These are phyloP conservation scores for Chionodraco myersi DNA, from an alignment of 2,113 vertebrate genomes.

Conservation along the genomic window DNA sequence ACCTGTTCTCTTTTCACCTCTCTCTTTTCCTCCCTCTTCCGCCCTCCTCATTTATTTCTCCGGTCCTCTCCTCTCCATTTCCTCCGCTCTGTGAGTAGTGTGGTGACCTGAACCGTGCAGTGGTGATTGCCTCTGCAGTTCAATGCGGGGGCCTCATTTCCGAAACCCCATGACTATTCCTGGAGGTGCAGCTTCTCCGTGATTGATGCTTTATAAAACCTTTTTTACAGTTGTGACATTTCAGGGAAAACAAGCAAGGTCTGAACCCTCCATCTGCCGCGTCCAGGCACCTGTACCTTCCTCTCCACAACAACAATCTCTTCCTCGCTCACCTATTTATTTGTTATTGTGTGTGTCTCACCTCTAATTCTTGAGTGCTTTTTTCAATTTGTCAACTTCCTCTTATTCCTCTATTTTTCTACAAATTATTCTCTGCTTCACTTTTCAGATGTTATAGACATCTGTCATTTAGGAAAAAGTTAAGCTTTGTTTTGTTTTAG, in stretches of 20 bases:
- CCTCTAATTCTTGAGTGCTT: slow-evolving; percentile 10
- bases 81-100: slow-evolving; percentile 48
- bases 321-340: slow-evolving; percentile 41
- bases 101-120: slow-evolving; percentile 71
- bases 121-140: slow-evolving; percentile 78
- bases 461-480: not conserved
- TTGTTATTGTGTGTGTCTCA: not conserved
- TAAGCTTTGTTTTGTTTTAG: not conserved
- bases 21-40: not conserved
- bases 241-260: slow-evolving; percentile 81
- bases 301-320: slow-evolving; percentile 33
- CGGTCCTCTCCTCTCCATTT: slow-evolving; percentile 25
- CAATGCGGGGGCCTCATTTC: slow-evolving; percentile 76
- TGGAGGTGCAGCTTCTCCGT: slow-evolving; percentile 62
- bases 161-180: slow-evolving; percentile 69
- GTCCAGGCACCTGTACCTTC: slow-evolving; percentile 44
- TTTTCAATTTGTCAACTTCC: not conserved
- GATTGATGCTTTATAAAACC: slow-evolving; percentile 80
- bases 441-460: slow-evolving; percentile 61
- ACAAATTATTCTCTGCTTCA: slow-evolving; percentile 16
- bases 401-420: slow-evolving; percentile 36
- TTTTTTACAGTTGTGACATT: slow-evolving; percentile 82
- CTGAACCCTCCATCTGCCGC: slow-evolving; percentile 79
- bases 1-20: not conserved
- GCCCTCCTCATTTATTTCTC: slow-evolving; percentile 24